A percentile compares a stretch with the other conserved stretches of the same genome.
Conservation (phyloP, 2,797 vertebrate genomes). For the Neopelma chrysocephalum region DNA sequence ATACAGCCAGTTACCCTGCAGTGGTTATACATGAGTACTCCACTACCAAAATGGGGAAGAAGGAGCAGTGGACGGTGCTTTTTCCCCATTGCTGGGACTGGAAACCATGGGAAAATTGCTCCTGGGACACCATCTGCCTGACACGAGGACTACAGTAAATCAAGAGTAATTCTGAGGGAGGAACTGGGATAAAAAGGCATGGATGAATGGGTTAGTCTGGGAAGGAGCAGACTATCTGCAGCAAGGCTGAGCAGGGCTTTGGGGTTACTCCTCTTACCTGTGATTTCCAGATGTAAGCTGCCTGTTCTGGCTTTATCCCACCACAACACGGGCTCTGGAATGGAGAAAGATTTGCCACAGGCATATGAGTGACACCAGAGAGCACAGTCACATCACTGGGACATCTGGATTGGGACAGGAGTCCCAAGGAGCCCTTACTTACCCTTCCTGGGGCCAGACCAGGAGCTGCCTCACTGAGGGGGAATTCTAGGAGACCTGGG, state of each 20-base stretch:
- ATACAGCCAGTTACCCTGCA: background rate
- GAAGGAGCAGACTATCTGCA: background rate
- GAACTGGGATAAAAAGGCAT: background rate
- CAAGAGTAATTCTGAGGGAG: background rate
- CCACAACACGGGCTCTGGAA: background rate
- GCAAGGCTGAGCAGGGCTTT: background rate
- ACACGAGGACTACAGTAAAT: background rate
- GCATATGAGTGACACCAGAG: background rate
- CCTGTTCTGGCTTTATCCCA: background rate
- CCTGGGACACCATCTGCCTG: background rate
- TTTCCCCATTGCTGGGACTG: background rate
- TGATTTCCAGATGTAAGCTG: background rate
- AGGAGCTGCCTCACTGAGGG: background rate
- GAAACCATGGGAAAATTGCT: background rate
- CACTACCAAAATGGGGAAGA: background rate
- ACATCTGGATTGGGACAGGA: background rate
- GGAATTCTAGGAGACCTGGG: background rate
- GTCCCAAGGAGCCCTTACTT: background rate
- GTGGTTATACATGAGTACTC: background rate
- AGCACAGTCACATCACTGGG: background rate
- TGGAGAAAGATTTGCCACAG: background rate
- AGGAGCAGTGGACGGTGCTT: background rate
- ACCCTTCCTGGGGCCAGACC: background rate
- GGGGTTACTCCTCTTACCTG: background rate
- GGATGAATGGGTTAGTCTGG: background rate